These are phyloP conservation scores for Mus spretus DNA, from an alignment of 2,797 vertebrate species.

Conservation along the genomic window DNA sequence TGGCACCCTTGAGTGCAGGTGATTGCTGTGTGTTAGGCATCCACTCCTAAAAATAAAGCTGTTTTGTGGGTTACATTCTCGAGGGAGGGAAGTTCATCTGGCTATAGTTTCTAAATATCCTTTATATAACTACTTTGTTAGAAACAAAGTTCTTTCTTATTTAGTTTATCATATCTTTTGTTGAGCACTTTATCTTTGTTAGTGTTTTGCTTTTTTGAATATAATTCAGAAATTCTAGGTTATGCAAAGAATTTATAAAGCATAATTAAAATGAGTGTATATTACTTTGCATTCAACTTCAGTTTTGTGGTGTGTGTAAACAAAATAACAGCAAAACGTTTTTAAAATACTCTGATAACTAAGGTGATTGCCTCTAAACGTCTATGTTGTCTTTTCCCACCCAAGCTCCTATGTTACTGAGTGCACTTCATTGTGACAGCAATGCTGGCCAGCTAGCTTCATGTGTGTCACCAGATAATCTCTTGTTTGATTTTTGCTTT, in stretches of 20 bases:
- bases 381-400: neutral
- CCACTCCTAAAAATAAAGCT: neutral
- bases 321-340: constrained; percentile 38
- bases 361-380: constrained; percentile 48
- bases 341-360: constrained; percentile 55
- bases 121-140: constrained; percentile 55
- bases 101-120: neutral
- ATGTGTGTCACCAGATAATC: constrained; percentile 37
- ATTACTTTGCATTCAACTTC: constrained; percentile 63
- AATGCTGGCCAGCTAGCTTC: constrained; percentile 35
- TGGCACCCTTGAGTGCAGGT: constrained; percentile 29
- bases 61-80: neutral
- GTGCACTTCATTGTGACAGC: neutral
- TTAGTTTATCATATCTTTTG: constrained; percentile 17
- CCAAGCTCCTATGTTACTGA: constrained; percentile 11
- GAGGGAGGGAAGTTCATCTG: neutral
- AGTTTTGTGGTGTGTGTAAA: constrained; percentile 57
- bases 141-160: constrained; percentile 5
- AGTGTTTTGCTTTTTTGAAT: constrained; percentile 58
- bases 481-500: neutral
- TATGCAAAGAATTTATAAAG: constrained; percentile 55
- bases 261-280: constrained; percentile 58
- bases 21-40: neutral
- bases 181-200: constrained; percentile 77
- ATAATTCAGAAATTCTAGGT: constrained; percentile 73